Evolutionary conservation across 2,113 vertebrate species (phyloP), one percentile per base, ranked within the genome.

Genomic region (Nestor notabilis): DNA sequence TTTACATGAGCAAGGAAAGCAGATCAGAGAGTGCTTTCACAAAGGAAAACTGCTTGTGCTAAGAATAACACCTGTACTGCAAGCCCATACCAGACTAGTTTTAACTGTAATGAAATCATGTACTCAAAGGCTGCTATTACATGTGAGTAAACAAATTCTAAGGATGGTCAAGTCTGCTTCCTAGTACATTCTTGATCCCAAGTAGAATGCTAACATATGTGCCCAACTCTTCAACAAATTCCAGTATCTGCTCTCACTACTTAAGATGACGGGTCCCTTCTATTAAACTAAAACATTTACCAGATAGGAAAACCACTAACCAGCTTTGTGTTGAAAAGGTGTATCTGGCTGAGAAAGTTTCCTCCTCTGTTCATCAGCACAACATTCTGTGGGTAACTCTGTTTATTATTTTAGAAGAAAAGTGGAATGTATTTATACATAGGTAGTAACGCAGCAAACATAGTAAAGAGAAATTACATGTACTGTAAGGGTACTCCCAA

Each of bases 271-370:
- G 20, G 16, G 12, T 47, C 33, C 23, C 28, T 72, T 16, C 11
- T 46, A 76, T 39, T 17, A 52, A 74, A 65, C 11, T 0, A 29
- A 75, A n/a, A 13, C 5, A 25, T 80, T 53, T 53, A 64, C 39
- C 56, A 65, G 39, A 77, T 3, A 49, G 44, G 19, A 83, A 83
- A 75, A 69, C 5, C 47, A 61, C 84, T 77, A 93, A 98, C 97
- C 96, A 92, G 93, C 27, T 94, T 96, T 96, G 52, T 82, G 47
- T 90, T 93, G 94, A 91, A 87, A 65, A 86, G 58, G 33, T 21
- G 47, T 23, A 3, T 41, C 41, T n/a, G 78, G 70, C 71, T 93
- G 83, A 46, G 92, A 78, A 65, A 85, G 44, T 19, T 88, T 88
- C 89, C 91, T 89, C 44, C 9, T 83, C 85, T 90, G 75, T 61